A percentile compares a stretch with the other conserved stretches of the same genome.
phyloP scores from a whole-genome alignment of 1,140 invertebrate genomes.

The Drosophila navojoa region DNA sequence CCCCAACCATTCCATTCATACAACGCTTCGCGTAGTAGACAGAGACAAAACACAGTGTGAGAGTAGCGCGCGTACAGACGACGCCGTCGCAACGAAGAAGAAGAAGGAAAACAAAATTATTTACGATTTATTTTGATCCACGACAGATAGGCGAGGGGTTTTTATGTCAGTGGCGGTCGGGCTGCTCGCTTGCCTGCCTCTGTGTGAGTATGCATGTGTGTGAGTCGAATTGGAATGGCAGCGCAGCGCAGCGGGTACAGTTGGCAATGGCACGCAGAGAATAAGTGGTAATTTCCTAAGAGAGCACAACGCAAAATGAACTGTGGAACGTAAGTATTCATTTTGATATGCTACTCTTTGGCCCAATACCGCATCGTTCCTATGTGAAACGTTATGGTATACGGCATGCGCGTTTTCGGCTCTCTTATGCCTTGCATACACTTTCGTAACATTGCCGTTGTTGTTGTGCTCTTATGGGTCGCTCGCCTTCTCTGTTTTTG shows the following conservation, averaged over 20 bases:
- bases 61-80: conserved; percentile 17
- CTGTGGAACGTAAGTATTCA: conserved; percentile 67
- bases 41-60: conserved; percentile 47
- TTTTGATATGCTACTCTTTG: conserved; percentile 38
- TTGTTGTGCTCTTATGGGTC: conserved; percentile 7
- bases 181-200: not conserved
- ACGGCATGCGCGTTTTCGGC: not conserved
- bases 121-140: conserved; percentile 82
- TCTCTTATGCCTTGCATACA: conserved; percentile 68
- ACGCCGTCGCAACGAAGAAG: conserved; percentile 20
- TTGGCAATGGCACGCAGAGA: conserved; percentile 70
- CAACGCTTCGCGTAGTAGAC: conserved; percentile 64
- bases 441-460: conserved; percentile 63
- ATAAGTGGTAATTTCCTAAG: conserved; percentile 15
- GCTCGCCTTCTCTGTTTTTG: conserved; percentile 63
- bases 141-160: conserved; percentile 37
- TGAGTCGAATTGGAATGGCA: conserved; percentile 55
- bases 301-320: conserved; percentile 45
- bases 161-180: conserved; percentile 72
- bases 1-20: conserved; percentile 78
- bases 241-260: conserved; percentile 51
- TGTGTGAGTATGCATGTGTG: not conserved
- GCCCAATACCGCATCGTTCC: conserved; percentile 37
- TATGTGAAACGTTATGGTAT: conserved; percentile 17
- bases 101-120: conserved; percentile 74